Conservation (phyloP, 2,113 vertebrate species). For the Carassius carassius region DNA sequence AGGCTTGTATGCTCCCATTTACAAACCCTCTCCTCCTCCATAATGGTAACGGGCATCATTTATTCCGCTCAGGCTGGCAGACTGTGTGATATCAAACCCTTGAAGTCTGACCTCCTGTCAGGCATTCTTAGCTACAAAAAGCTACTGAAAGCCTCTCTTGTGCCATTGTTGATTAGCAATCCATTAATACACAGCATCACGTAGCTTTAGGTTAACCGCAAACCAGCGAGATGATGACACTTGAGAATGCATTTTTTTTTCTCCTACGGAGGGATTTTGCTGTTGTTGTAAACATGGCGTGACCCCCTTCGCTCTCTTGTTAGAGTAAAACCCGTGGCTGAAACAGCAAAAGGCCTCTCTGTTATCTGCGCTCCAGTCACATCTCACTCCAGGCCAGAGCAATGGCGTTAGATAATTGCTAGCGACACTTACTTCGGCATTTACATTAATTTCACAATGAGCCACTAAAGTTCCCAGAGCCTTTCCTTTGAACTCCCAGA, state of each 20-base stretch:
- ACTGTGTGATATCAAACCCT: constrained; percentile 60
- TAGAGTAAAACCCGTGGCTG: neutral
- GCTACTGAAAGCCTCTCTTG: constrained; percentile 51
- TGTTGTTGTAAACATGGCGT: constrained; percentile 16
- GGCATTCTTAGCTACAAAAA: constrained; percentile 50
- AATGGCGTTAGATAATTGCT: constrained; percentile 57
- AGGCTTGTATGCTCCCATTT: constrained; percentile 59
- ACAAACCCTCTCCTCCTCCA: constrained; percentile 56
- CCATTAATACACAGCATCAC: constrained; percentile 52
- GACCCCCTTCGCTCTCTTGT: constrained; percentile 20
- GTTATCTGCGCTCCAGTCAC: constrained; percentile 35
- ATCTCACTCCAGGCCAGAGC: constrained; percentile 44
- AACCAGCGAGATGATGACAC: constrained; percentile 47
- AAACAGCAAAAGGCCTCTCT: constrained; percentile 30
- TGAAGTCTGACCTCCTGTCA: constrained; percentile 61
- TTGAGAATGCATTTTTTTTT: neutral
- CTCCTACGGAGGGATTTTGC: constrained; percentile 11
- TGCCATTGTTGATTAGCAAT: constrained; percentile 55
- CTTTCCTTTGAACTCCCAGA: constrained; percentile 55
- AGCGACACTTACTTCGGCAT: constrained; percentile 56
- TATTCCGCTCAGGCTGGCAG: constrained; percentile 56
- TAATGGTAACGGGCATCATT: constrained; percentile 56
- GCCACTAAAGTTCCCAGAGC: constrained; percentile 59
- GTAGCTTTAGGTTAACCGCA: constrained; percentile 43
- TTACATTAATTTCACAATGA: constrained; percentile 62